phyloP scores from a whole-genome alignment of 2,113 vertebrate species.

The Seriola dumerili region DNA sequence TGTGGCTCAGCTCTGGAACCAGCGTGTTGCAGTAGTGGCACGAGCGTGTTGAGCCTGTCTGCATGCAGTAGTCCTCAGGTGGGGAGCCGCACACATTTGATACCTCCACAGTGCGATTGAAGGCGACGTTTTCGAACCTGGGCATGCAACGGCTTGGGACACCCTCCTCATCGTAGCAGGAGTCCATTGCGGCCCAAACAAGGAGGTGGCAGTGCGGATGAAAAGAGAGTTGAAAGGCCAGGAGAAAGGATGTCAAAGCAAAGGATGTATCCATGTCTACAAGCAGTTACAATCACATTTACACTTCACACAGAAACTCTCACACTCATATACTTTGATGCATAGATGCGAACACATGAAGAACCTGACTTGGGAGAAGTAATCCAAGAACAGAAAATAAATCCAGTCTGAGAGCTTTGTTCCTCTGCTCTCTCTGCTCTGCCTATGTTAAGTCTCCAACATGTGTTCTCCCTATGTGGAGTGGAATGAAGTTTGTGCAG shows the following conservation, averaged over 20 bases:
- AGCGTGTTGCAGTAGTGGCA: conserved; percentile 89
- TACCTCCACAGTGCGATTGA: conserved; percentile 82
- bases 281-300: conserved; percentile 22
- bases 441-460: conserved; percentile 58
- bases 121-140: conserved; percentile 92
- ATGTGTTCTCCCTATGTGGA: conserved; percentile 75
- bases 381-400: conserved; percentile 43
- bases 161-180: conserved; percentile 86
- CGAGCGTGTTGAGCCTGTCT: conserved; percentile 86
- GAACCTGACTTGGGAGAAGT: conserved; percentile 41
- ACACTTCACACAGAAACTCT: conserved; percentile 40
- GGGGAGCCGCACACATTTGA: conserved; percentile 90
- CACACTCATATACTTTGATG: conserved; percentile 14
- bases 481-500: conserved; percentile 70
- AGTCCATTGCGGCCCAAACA: conserved; percentile 80
- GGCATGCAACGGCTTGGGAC: conserved; percentile 89
- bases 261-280: conserved; percentile 76
- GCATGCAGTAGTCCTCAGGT: conserved; percentile 93
- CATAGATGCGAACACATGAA: conserved; percentile 30
- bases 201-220: conserved; percentile 56
- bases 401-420: conserved; percentile 43
- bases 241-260: conserved; percentile 61
- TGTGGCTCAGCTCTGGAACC: conserved; percentile 85
- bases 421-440: conserved; percentile 28
- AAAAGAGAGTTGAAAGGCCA: conserved; percentile 49